Percentiles rank a stretch among this genome's conserved stretches.
Conservation (phyloP, 2,888 invertebrate genomes). For the Dolichomitus sp. region DNA sequence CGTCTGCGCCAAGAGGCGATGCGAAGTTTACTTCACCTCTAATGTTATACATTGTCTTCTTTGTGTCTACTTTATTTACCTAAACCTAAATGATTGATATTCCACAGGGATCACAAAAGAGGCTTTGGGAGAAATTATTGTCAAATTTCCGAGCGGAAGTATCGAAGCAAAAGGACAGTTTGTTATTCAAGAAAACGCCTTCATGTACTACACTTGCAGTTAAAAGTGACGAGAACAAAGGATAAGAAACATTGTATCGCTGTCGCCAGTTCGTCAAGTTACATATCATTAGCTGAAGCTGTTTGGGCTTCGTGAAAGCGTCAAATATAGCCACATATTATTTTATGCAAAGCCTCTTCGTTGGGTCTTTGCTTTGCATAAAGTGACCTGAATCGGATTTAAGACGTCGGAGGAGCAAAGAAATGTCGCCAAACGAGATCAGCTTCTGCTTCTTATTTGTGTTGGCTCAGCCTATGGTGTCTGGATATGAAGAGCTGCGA, state of each 20-base stretch:
- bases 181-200: neutral
- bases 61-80: neutral
- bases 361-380: slow-evolving; percentile 75
- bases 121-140: neutral
- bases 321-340: slow-evolving; percentile 62
- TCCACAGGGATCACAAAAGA: neutral
- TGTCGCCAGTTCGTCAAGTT: neutral
- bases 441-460: slow-evolving; percentile 34
- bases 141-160: slow-evolving; percentile 6
- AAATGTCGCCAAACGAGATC: slow-evolving; percentile 39
- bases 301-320: slow-evolving; percentile 63
- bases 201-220: neutral
- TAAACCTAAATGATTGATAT: neutral
- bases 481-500: neutral
- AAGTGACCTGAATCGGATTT: slow-evolving; percentile 80
- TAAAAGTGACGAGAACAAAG: slow-evolving; percentile 9
- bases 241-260: slow-evolving; percentile 16
- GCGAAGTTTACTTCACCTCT: slow-evolving; percentile 57
- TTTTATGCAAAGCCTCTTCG: slow-evolving; percentile 72
- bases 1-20: slow-evolving; percentile 22
- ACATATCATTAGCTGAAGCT: slow-evolving; percentile 11
- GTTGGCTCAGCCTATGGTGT: neutral
- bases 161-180: neutral
- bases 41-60: slow-evolving; percentile 9
- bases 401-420: slow-evolving; percentile 64